Percentiles rank a stretch among this genome's conserved stretches.
These are phyloP conservation scores for Ctenoplectra terminalis DNA, from an alignment of 1,140 invertebrate genomes.

Conservation along the genomic window DNA sequence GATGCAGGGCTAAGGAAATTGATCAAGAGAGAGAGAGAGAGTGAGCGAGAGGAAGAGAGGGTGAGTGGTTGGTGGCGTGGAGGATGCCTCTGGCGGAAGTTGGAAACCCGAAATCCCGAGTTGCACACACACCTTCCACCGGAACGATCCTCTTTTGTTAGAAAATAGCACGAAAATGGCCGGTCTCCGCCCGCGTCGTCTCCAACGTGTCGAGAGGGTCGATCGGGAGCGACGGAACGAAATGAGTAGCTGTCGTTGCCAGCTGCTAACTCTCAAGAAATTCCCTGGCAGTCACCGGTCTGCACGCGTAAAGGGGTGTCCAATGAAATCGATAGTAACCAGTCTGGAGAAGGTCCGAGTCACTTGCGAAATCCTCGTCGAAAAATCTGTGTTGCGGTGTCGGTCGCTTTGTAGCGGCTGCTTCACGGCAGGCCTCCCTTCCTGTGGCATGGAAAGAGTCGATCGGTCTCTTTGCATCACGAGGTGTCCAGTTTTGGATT, in stretches of 20 bases:
- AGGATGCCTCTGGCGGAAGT: conserved; percentile 41
- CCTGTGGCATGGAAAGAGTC: no score
- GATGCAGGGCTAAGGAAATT: conserved; percentile 79
- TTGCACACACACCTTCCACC: conserved; percentile 20
- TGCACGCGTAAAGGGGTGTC: conserved; percentile 66
- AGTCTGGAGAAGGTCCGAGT: conserved; percentile 47
- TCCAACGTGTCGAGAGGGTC: conserved; percentile 22
- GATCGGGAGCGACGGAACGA: conserved; percentile 67
- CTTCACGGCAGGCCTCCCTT: not conserved
- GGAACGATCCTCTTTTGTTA: conserved; percentile 28
- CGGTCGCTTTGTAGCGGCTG: not conserved
- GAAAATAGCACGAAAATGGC: conserved; percentile 54
- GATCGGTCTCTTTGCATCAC: no score
- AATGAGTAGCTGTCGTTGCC: conserved; percentile 80
- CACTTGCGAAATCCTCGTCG: conserved; percentile 13
- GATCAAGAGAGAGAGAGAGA: conserved; percentile 81
- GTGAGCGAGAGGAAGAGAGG: no score
- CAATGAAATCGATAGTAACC: conserved; percentile 78
- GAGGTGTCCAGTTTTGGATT: no score
- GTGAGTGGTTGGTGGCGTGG: conserved; percentile 48
- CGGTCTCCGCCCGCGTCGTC: not conserved
- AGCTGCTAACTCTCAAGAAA: conserved; percentile 79
- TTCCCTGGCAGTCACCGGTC: conserved; percentile 75
- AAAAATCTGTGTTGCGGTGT: conserved; percentile 25
- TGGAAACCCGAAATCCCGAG: conserved; percentile 46